phyloP scores from a whole-genome alignment of 2,888 invertebrate species.

The Ophion ellenae region DNA sequence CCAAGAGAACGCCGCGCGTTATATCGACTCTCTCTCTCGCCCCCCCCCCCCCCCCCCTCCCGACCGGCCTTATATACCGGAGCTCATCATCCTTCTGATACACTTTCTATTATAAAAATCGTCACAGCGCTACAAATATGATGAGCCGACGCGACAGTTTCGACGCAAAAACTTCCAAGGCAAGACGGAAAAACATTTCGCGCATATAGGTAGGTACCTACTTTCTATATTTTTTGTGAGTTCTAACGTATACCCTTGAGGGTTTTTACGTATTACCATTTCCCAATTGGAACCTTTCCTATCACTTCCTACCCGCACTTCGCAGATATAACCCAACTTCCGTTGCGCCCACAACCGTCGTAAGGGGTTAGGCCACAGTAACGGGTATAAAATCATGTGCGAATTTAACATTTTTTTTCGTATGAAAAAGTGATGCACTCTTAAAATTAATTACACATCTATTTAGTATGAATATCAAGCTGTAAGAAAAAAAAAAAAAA shows the following conservation, averaged over 20 bases:
- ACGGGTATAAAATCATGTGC: too few relatives aligned
- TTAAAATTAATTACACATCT: too few relatives aligned
- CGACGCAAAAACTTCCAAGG: not conserved
- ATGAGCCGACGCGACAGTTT: constrained; percentile 38
- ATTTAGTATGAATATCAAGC: too few relatives aligned
- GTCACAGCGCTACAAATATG: constrained; percentile 42
- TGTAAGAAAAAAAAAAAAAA: too few relatives aligned
- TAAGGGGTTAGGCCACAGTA: too few relatives aligned
- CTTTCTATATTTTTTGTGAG: not conserved
- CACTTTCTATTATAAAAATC: constrained; percentile 52
- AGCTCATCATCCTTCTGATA: constrained; percentile 61
- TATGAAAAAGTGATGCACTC: too few relatives aligned
- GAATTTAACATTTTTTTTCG: too few relatives aligned
- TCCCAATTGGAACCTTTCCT: not conserved
- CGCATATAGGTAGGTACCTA: not conserved
- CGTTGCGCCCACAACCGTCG: too few relatives aligned
- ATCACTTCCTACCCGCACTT: not conserved
- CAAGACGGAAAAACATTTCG: not conserved
- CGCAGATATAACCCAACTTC: too few relatives aligned
- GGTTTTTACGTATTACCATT: not conserved
- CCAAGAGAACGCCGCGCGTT: constrained; percentile 49
- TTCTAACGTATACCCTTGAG: not conserved
- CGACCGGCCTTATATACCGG: constrained; percentile 49
- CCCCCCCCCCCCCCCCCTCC: constrained; percentile 50
- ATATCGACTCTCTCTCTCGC: constrained; percentile 58